phyloP scores from a whole-genome alignment of 1,140 invertebrate species.

The Diabrotica undecimpunctata region DNA sequence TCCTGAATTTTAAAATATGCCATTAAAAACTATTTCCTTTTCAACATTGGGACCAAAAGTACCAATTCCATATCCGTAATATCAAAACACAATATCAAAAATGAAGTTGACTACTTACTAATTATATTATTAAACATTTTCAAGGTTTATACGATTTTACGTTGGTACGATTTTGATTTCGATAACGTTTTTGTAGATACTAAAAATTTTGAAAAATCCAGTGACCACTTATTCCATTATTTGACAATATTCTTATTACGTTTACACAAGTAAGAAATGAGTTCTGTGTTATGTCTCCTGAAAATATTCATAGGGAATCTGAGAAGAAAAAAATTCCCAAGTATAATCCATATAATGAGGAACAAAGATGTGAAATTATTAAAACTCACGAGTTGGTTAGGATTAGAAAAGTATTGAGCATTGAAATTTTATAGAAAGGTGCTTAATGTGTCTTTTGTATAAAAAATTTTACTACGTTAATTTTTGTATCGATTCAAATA shows the following conservation, averaged over 20 bases:
- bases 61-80: constrained; percentile 41
- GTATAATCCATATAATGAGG: no score
- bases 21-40: constrained; percentile 30
- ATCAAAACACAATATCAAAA: constrained; percentile 40
- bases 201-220: neutral
- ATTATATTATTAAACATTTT: constrained; percentile 24
- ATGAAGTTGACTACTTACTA: constrained; percentile 4
- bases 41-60: constrained; percentile 42
- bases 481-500: no score
- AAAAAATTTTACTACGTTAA: no score
- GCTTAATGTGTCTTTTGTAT: no score
- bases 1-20: constrained; percentile 39
- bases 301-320: neutral
- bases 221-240: constrained; percentile 39
- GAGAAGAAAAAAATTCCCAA: no score
- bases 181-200: constrained; percentile 3
- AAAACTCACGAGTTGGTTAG: no score
- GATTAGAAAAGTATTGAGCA: no score
- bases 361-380: no score
- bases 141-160: constrained; percentile 8
- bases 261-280: constrained; percentile 19
- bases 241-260: constrained; percentile 44
- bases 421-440: no score
- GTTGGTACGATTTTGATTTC: constrained; percentile 19
- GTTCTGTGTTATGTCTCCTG: constrained; percentile 18